Percentiles rank a stretch among this genome's conserved stretches.
Conservation (phyloP, 2,888 invertebrate genomes). For the Allygus modestus region DNA sequence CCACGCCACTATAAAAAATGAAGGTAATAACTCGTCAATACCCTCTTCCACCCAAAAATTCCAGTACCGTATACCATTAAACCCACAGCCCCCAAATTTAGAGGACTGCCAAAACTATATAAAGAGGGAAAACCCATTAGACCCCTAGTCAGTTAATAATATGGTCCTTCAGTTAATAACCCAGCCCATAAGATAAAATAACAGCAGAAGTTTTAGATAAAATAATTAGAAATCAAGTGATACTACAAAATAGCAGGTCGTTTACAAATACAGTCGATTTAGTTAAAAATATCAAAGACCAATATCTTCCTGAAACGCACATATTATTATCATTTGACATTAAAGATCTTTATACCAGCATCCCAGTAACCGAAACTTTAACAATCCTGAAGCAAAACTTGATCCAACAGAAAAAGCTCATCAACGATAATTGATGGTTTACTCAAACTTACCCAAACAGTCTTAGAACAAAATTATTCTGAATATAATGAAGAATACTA, state of each 20-base stretch:
- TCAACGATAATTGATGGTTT: not conserved
- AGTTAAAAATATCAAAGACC: not conserved
- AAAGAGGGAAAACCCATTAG: not conserved
- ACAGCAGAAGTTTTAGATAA: not conserved
- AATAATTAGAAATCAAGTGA: not conserved
- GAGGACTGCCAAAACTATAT: too few species aligned
- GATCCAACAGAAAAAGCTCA: not conserved
- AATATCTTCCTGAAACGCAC: not conserved
- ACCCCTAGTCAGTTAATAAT: not conserved
- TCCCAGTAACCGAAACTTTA: not conserved
- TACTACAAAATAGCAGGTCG: not conserved
- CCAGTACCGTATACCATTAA: too few species aligned
- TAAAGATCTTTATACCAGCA: slow-evolving; percentile 13
- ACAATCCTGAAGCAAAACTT: slow-evolving; percentile 25
- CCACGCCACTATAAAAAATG: too few species aligned
- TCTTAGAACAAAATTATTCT: slow-evolving; percentile 38
- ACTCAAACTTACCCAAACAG: not conserved
- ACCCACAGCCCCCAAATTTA: too few species aligned
- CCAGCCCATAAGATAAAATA: not conserved
- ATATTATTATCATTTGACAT: slow-evolving; percentile 35
- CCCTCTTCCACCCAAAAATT: too few species aligned
- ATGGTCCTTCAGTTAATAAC: not conserved
- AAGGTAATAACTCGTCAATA: too few species aligned
- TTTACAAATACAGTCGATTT: not conserved
- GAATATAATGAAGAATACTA: not conserved